Base-by-base conservation (phyloP, 2,113 vertebrate genomes). In the Thunnus maccoyii region DNA sequence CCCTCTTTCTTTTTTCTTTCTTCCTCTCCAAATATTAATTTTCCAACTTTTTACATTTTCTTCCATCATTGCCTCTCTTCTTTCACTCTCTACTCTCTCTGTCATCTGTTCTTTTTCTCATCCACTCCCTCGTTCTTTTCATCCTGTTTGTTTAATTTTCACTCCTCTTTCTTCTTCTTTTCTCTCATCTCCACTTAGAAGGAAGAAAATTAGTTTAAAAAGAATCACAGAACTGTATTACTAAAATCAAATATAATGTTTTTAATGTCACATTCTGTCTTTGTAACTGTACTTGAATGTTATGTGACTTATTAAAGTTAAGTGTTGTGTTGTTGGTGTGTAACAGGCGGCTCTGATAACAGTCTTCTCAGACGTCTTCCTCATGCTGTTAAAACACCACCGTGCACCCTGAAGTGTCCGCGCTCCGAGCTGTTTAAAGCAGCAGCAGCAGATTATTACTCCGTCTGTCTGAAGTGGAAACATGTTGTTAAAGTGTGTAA, bases 401-500 rank as follows among this genome's bases (percentile, higher is more conserved):
- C 0, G 20, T 12, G 70, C 74, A 9, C 11, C 55, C 3, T 32
- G 5, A 51, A 36, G 25, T 8, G 16, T 17, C 16, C 1, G 3
- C 2, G 61, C 44, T 69, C n/a, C 62, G n/a, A 5, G 76, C 61
- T 44, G 63, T 84, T 76, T 6, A 2, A 63, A 46, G 2, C 76
- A 55, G 67, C 76, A 51, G 67, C 76, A 75, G 72, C 73, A 54
- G 48, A 3, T 76, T 12, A 50, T 72, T 64, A 25, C 1, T 0
- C 10, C 8, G 58, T 63, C 47, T 3, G 18, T 66, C 27, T 77
- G 50, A 66, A 61, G 68, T 25, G 79, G 65, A 20, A 75, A 44
- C 83, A 62, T 50, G 52, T 71, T 70, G 70, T 82, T 84, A 63
- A 20, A 20, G 20, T 20, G 20, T 20, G 20, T 20, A 20, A 73